Evolutionary conservation across 2,113 vertebrate species (phyloP).

Genomic region (Fukomys damarensis): DNA sequence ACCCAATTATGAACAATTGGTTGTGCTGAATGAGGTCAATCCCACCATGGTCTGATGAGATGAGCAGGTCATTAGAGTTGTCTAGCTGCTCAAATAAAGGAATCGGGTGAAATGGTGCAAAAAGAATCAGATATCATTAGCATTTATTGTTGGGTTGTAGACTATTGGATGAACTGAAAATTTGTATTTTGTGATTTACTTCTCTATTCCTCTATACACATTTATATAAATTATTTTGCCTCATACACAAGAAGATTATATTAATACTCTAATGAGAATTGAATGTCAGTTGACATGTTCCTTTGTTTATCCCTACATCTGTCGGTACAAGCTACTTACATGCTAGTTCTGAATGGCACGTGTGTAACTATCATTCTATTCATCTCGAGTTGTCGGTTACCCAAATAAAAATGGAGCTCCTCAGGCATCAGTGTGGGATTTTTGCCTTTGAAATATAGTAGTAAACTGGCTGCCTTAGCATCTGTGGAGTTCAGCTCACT

Average conservation of each 20-base stretch:
- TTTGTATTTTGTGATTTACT: conserved; percentile 42
- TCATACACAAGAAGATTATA: background rate
- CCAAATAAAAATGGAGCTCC: conserved; percentile 72
- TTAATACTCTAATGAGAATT: conserved; percentile 34
- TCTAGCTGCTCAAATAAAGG: conserved; percentile 55
- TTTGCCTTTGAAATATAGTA: conserved; percentile 61
- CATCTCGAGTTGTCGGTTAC: conserved; percentile 72
- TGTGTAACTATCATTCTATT: conserved; percentile 72
- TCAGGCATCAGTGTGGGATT: conserved; percentile 48
- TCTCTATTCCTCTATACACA: background rate
- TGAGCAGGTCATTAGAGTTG: conserved; percentile 31
- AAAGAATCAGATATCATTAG: conserved; percentile 23
- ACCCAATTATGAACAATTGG: conserved; percentile 54
- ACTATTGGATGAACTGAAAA: background rate
- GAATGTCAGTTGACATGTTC: conserved; percentile 45
- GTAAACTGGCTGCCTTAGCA: conserved; percentile 62
- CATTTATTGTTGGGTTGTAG: background rate
- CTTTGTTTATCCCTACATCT: conserved; percentile 72
- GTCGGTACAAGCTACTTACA: conserved; percentile 71
- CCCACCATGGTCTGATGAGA: background rate
- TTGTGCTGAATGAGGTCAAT: conserved; percentile 55
- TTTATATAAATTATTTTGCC: conserved; percentile 21
- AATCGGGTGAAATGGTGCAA: background rate
- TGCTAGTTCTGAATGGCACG: conserved; percentile 72
- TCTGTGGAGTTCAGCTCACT: conserved; percentile 36